Evolutionary conservation across 2,888 invertebrate genomes (phyloP), one percentile per base, ranked within the genome.

Genomic region (Clostera curtula): DNA sequence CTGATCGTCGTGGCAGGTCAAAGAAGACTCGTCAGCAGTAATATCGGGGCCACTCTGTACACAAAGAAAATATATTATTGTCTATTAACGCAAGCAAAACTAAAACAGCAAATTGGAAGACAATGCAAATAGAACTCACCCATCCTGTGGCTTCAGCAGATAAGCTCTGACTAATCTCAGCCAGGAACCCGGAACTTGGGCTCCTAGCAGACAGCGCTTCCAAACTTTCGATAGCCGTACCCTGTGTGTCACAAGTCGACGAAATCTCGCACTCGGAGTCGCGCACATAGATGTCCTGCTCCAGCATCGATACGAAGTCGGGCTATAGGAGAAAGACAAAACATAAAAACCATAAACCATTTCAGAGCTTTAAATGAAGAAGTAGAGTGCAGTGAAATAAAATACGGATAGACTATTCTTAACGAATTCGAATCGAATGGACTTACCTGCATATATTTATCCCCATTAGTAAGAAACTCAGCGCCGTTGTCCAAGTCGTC

Each of bases 151-250:
- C 66, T 19, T 77, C 77, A 0, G 71, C 67, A 0, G 68, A 74
- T 13, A 85, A 49, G 12, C 82, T 83, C 48, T 83, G 84, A 8
- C 76, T 83, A 41, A 86, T 83, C 43, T 83, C 85, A 1, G 83
- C 82, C 13, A 86, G 54, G 53, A 86, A 84, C 0, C 83, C 85
- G 0, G 79, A 71, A 19, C 76, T 79, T 2, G 85, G 83, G 37
- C 65, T 80, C 36, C 71, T 52, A 0, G 80, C 85, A 0, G 85
- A 85, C 18, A 86, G 45, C 0, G 86, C 86, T 31, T 85, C 83
- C 1, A 86, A 59, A 9, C 75, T 85, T 51, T 85, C 85, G 9
- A 86, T 86, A 2, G 85, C 85, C 0, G 80, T 82, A 1, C 80
- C 77, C 7, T 62, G 68, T 0, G 64, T 53, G 30, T 74, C 66